Evolutionary conservation across 1,140 invertebrate species (phyloP), one percentile per base, ranked within the genome.

Genomic region (Solen grandis): DNA sequence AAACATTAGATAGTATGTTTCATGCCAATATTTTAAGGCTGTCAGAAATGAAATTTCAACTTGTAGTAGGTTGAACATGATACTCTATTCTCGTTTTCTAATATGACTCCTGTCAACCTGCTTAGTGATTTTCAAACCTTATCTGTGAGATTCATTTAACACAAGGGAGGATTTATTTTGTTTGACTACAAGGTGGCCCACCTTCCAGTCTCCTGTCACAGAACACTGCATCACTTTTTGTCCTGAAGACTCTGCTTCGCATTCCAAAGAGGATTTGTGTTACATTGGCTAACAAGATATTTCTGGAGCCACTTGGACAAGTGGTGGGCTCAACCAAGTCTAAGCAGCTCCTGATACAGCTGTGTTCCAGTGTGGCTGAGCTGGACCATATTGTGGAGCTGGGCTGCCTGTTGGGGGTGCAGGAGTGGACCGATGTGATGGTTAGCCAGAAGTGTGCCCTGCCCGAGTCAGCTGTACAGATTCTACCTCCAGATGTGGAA

Each of bases 241-340:
- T 89, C 1, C 78, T 89, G 10, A 75, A 82, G 13, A 88, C 89
- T 72, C 59, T 91, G n/a, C 29, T 86, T n/a, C 50, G 52, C 8
- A 65, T 91, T 35, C 90, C 90, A 4, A 54, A 84, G 19, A 78
- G 84, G 33, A 88, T 88, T 54, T 87, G 85, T 84, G 70, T 84
- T 10, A 81, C 88, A 35, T 54, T 90, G 22, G 89, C 88, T 31
- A 86, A 88, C 68, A 87, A 91, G 90, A 81, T 92, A 31, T 90
- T 92, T 65, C 85, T 92, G 35, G 89, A 91, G 22, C 90, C 90
- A 13, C 72, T 92, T 54, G 89, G 88, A 38, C 82, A 89, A 31
- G 88, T 91, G 8, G 75, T 92, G n/a, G 91, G 91, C 14, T 84
- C 84, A 16, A 86, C 85, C 10, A 89, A 86, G 68, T 90, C 89